These are phyloP conservation scores for Caenorhabditis briggsae DNA, from an alignment of 1,140 invertebrate species.

Conservation along the genomic window DNA sequence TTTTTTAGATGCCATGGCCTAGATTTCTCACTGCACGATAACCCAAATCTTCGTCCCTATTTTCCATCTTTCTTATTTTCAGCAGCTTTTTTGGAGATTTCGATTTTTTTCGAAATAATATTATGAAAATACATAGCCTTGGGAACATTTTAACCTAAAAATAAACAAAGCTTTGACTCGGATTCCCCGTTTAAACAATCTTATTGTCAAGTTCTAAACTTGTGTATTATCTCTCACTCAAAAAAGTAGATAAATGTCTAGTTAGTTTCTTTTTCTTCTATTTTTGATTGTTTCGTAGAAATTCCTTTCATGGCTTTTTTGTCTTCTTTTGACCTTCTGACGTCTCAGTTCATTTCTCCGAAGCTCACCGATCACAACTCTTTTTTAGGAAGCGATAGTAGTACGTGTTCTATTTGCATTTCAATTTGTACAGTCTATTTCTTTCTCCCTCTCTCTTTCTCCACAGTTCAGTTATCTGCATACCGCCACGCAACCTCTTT, in stretches of 20 bases:
- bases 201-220: too few species aligned
- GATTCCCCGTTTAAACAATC: too few species aligned
- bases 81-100: too few species aligned
- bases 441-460: background rate
- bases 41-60: too few species aligned
- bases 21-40: too few species aligned
- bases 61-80: too few species aligned
- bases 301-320: background rate
- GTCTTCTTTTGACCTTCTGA: slow-evolving; percentile 31
- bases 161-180: too few species aligned
- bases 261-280: background rate
- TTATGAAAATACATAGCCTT: background rate
- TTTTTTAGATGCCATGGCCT: too few species aligned
- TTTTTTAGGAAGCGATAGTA: slow-evolving; percentile 5
- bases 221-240: background rate
- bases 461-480: slow-evolving; percentile 1
- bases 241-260: slow-evolving; percentile 18
- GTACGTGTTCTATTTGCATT: slow-evolving; percentile 46
- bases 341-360: background rate
- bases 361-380: background rate
- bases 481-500: slow-evolving; percentile 32
- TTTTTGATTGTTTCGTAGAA: slow-evolving; percentile 30
- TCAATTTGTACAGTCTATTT: slow-evolving; percentile 30
- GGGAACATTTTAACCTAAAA: too few species aligned
- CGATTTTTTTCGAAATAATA: too few species aligned